These are phyloP conservation scores for Lumbricus terrestris DNA, from an alignment of 2,888 invertebrate species.

Conservation along the genomic window DNA sequence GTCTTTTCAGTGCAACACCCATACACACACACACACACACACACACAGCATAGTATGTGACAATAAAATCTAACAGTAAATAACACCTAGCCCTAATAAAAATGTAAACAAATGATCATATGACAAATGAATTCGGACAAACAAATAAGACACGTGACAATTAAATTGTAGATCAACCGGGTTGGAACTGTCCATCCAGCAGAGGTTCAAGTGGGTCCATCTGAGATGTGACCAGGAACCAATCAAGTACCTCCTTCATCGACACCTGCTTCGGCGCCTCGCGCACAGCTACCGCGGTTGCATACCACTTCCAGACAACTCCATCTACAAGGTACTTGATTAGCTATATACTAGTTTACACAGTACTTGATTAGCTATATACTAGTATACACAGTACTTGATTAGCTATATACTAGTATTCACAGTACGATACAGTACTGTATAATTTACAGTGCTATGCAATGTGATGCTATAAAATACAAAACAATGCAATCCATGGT, in stretches of 20 bases:
- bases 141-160: neutral
- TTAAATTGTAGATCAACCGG: slow-evolving; percentile 48
- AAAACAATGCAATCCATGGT: no score
- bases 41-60: no score
- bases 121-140: neutral
- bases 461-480: no score
- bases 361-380: neutral
- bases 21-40: no score
- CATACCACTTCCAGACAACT: slow-evolving; percentile 40
- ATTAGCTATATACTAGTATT: neutral
- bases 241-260: slow-evolving; percentile 48
- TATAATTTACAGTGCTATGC: no score
- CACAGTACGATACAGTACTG: no score
- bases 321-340: slow-evolving; percentile 27
- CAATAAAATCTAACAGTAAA: no score
- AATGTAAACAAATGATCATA: neutral
- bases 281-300: slow-evolving; percentile 46
- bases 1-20: no score
- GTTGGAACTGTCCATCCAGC: slow-evolving; percentile 51
- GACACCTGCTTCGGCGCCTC: slow-evolving; percentile 51
- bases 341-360: neutral
- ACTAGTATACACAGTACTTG: neutral
- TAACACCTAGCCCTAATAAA: neutral
- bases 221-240: slow-evolving; percentile 55
- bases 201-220: slow-evolving; percentile 56